Evolutionary conservation across 2,113 vertebrate species (phyloP), one percentile per base, ranked within the genome.

Genomic region (Percina caprodes): DNA sequence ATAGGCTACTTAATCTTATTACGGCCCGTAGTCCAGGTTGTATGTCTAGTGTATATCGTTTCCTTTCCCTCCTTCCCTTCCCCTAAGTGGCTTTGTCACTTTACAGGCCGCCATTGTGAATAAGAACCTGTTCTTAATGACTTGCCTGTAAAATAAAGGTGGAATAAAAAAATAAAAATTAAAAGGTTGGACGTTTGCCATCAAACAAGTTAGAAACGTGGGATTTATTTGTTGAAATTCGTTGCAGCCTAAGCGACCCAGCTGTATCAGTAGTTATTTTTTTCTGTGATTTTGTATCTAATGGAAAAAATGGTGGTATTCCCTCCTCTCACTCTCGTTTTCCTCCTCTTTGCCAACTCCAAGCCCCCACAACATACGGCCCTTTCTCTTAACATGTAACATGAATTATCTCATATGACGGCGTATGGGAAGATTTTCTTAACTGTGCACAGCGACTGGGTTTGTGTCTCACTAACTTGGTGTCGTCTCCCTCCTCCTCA

Each of bases 401-500:
- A 45, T 54, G 59, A 60, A 63, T 51, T n/a, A 51, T 80, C 60
- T 18, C 52, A 39, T 33, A 59, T 76, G 63, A 42, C 49, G 60
- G 61, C 70, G 26, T 59, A 5, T 71, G 26, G 69, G 56, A 49
- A 75, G 39, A 58, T 23, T 1, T 48, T 62, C 24, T 9, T 55
- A 19, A 49, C 15, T 74, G 72, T 75, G 74, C 67, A 42, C 80
- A 51, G 4, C 55, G 66, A 16, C 63, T 72, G 73, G 19, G 15
- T 46, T 51, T 65, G 80, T 74, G 39, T 79, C 72, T 81, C 59
- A 51, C 60, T 58, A 45, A 16, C 56, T 62, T 45, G 65, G 70
- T 11, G 33, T 51, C 60, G 80, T 23, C 67, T 45, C 55, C 86
- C 82, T 58, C 87, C 91, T 60, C 83, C 84, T 51, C 71, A 58